Evolutionary conservation across 2,113 vertebrate genomes (phyloP).

Genomic region (Reinhardtius hippoglossoides): DNA sequence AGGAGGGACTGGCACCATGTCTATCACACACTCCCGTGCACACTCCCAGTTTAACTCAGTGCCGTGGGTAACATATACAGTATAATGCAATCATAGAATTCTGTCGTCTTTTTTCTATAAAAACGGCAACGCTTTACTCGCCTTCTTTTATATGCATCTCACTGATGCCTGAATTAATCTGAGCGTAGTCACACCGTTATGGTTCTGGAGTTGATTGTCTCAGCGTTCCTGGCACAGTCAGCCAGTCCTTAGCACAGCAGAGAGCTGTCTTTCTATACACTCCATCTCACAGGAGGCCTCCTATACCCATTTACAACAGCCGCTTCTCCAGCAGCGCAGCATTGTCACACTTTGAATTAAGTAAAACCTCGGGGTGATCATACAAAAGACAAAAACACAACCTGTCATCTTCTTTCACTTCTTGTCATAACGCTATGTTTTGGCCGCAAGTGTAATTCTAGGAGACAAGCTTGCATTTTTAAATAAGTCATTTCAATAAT

Average conservation of each 20-base stretch:
- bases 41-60: background rate
- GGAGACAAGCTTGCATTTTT: background rate
- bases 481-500: background rate
- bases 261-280: conserved; percentile 41
- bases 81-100: conserved; percentile 50
- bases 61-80: conserved; percentile 19
- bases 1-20: conserved; percentile 25
- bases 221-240: conserved; percentile 50
- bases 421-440: background rate
- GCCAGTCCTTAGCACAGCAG: conserved; percentile 44
- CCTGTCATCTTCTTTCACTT: background rate
- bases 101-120: conserved; percentile 9
- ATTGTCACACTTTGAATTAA: conserved; percentile 21
- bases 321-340: conserved; percentile 30
- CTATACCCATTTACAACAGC: conserved; percentile 18
- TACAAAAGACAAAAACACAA: background rate
- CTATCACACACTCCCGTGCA: conserved; percentile 40
- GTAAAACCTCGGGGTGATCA: conserved; percentile 12
- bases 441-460: background rate
- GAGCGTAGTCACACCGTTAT: conserved; percentile 45
- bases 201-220: conserved; percentile 61
- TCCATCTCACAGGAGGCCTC: conserved; percentile 34
- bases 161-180: conserved; percentile 49
- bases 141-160: conserved; percentile 45
- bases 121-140: conserved; percentile 27